Percentiles rank a stretch among this genome's conserved stretches.
These are phyloP conservation scores for Papilio dardanus DNA, from an alignment of 1,140 invertebrate species.

Conservation along the genomic window DNA sequence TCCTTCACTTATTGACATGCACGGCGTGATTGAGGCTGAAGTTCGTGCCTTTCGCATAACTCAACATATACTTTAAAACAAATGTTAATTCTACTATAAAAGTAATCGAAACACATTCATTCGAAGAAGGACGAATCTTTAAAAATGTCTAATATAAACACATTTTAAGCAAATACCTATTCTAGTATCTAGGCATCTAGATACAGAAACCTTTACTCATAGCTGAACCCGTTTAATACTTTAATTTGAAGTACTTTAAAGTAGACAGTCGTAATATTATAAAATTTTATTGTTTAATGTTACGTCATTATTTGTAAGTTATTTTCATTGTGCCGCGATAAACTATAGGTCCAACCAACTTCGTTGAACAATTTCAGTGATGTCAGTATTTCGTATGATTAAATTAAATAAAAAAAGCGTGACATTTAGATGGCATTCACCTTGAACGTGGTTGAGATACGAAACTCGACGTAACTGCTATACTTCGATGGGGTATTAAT, in stretches of 20 bases:
- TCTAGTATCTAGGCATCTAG: too few relatives aligned
- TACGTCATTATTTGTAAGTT: not conserved
- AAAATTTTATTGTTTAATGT: too few relatives aligned
- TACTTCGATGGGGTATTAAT: too few relatives aligned
- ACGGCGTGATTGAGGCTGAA: slow-evolving; percentile 11
- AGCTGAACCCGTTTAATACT: not conserved
- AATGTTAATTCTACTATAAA: not conserved
- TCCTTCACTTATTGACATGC: slow-evolving; percentile 37
- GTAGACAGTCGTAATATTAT: too few relatives aligned
- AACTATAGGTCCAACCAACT: not conserved
- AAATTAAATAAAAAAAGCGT: not conserved
- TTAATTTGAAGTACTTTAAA: too few relatives aligned
- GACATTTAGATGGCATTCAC: not conserved
- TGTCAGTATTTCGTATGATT: not conserved
- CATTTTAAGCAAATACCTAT: too few relatives aligned
- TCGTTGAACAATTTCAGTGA: not conserved
- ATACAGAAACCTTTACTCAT: not conserved
- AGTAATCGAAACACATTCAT: not conserved
- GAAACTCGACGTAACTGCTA: too few relatives aligned
- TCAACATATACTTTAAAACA: not conserved
- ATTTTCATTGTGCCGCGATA: not conserved
- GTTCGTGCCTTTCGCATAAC: slow-evolving; percentile 21
- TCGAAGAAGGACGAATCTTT: not conserved
- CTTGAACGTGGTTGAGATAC: too few relatives aligned
- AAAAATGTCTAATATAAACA: not conserved